Conservation (phyloP, 1,140 invertebrate species). For the Zaprionus gabonicus region DNA sequence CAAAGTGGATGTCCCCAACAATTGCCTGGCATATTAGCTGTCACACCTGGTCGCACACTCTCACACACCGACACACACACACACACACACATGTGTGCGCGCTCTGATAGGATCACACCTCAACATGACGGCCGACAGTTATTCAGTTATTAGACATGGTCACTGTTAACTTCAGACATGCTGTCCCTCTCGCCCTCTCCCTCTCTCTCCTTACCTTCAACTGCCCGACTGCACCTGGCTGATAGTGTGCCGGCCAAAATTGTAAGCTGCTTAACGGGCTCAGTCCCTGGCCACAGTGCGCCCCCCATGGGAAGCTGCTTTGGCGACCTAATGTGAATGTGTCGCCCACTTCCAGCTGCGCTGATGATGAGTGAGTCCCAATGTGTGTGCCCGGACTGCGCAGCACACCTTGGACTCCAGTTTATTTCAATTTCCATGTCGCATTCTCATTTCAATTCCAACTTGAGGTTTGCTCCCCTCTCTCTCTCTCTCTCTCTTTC, state of each 20-base stretch:
- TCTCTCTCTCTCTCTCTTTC: slow-evolving; percentile 18
- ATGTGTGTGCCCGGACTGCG: not conserved
- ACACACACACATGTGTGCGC: not conserved
- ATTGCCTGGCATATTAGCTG: slow-evolving; percentile 41
- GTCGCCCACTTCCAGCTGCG: not conserved
- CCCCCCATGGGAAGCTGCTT: slow-evolving; percentile 26
- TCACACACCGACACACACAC: not conserved
- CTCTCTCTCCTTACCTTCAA: not conserved
- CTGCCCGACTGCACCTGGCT: slow-evolving; percentile 12
- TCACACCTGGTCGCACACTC: slow-evolving; percentile 16
- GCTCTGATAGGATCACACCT: not conserved
- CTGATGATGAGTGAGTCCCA: slow-evolving; percentile 11
- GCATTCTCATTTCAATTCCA: slow-evolving; percentile 28
- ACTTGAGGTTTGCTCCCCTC: slow-evolving; percentile 61
- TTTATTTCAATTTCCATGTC: slow-evolving; percentile 2
- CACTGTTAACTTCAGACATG: slow-evolving; percentile 8
- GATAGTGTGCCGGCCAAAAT: slow-evolving; percentile 9
- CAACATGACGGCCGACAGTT: slow-evolving; percentile 31
- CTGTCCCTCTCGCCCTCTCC: not conserved
- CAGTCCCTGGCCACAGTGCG: not conserved
- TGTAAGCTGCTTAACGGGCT: slow-evolving; percentile 40
- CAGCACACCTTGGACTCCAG: not conserved
- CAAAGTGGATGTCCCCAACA: slow-evolving; percentile 15
- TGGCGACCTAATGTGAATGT: slow-evolving; percentile 29
- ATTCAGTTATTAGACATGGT: slow-evolving; percentile 40